Percentiles rank a stretch among this genome's conserved stretches.
Conservation (phyloP, 2,113 vertebrate species). For the Cottus gobio region DNA sequence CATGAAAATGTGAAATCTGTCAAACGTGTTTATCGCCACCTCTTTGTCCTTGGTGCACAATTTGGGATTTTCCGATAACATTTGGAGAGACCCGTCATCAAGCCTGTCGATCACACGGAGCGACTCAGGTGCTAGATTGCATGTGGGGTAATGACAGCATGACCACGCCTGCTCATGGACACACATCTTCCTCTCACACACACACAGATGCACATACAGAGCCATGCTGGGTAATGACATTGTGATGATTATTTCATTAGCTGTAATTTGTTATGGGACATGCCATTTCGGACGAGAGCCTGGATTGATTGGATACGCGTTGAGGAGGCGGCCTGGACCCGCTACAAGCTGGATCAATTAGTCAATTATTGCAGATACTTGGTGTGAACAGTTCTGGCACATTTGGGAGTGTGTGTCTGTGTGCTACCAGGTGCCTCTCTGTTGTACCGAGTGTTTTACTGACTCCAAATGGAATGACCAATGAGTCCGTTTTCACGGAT, state of each 20-base stretch:
- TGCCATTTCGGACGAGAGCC: slow-evolving; percentile 81
- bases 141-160: slow-evolving; percentile 33
- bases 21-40: not conserved
- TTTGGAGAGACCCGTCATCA: slow-evolving; percentile 21
- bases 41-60: not conserved
- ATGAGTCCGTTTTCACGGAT: not conserved
- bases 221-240: slow-evolving; percentile 80
- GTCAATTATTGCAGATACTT: slow-evolving; percentile 66
- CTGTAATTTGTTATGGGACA: slow-evolving; percentile 83
- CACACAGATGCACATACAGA: slow-evolving; percentile 28
- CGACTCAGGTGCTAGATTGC: slow-evolving; percentile 75
- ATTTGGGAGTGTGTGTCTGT: slow-evolving; percentile 17
- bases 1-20: not conserved
- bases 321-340: slow-evolving; percentile 69
- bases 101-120: slow-evolving; percentile 52
- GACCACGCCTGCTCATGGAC: slow-evolving; percentile 47
- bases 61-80: not conserved
- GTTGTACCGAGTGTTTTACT: slow-evolving; percentile 3
- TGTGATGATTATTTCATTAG: slow-evolving; percentile 86
- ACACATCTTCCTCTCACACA: slow-evolving; percentile 32
- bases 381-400: slow-evolving; percentile 45
- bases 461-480: not conserved
- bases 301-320: slow-evolving; percentile 77
- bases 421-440: slow-evolving; percentile 40
- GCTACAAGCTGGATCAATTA: slow-evolving; percentile 71